These are phyloP conservation scores for Xestia xanthographa DNA, from an alignment of 2,888 invertebrate genomes.

Conservation along the genomic window DNA sequence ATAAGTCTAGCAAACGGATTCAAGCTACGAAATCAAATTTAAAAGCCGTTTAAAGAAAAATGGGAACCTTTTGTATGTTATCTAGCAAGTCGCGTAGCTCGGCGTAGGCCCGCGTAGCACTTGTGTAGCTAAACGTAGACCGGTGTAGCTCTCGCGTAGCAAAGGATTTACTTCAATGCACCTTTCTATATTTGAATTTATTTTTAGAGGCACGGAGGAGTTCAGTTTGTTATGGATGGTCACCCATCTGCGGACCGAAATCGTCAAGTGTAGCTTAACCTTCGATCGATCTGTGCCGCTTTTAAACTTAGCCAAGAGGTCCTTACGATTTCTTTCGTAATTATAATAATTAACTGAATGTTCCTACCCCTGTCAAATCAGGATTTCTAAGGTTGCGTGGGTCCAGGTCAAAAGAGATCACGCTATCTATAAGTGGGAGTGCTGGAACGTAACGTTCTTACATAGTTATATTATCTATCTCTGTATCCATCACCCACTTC, in stretches of 20 bases:
- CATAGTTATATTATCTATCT: neutral
- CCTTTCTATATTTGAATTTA: neutral
- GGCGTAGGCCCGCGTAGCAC: conserved; percentile 4
- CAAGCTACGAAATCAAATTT: neutral
- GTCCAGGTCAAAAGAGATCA: neutral
- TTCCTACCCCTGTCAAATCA: neutral
- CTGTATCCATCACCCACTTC: neutral
- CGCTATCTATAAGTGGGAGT: neutral
- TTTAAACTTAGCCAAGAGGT: neutral
- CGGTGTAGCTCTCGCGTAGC: neutral
- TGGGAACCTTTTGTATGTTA: neutral
- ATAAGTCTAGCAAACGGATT: neutral
- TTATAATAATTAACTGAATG: neutral
- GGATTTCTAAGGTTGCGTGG: neutral
- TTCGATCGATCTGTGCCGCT: neutral
- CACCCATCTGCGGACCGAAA: neutral
- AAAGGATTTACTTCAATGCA: neutral
- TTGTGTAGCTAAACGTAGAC: neutral
- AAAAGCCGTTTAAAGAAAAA: neutral
- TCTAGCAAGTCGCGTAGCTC: neutral
- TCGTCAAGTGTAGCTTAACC: neutral
- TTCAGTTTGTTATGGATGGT: neutral
- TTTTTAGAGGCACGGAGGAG: neutral
- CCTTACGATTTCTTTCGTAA: neutral
- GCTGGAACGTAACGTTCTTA: neutral